Conservation (phyloP, 1,140 invertebrate genomes). For the Patella vulgata region DNA sequence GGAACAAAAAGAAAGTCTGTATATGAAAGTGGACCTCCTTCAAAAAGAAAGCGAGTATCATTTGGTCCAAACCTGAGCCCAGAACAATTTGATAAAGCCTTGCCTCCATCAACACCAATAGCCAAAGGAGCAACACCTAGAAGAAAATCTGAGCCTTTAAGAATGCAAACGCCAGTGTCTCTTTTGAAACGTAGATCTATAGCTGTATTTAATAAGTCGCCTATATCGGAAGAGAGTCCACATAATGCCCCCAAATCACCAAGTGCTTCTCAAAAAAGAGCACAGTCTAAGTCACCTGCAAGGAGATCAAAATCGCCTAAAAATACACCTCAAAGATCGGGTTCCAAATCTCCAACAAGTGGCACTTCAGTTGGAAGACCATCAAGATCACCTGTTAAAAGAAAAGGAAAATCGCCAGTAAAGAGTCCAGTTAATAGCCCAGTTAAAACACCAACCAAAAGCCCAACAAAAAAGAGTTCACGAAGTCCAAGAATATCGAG, state of each 20-base stretch:
- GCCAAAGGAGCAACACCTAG: constrained; percentile 63
- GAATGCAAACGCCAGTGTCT: constrained; percentile 19
- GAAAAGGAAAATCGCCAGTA: background rate
- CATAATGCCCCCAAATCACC: constrained; percentile 1
- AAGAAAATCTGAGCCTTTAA: constrained; percentile 26
- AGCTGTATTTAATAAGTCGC: constrained; percentile 5
- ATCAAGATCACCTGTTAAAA: too few species aligned
- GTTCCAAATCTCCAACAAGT: constrained; percentile 10
- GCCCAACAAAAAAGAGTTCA: background rate
- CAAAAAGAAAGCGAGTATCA: constrained; percentile 62
- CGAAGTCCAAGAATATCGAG: background rate
- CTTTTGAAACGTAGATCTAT: constrained; percentile 38
- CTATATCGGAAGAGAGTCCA: constrained; percentile 9
- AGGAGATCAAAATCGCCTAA: background rate
- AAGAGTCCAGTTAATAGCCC: constrained; percentile 23
- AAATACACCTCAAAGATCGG: constrained; percentile 14
- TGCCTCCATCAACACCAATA: constrained; percentile 67
- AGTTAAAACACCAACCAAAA: constrained; percentile 7
- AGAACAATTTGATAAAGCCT: constrained; percentile 66
- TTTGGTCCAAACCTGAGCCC: constrained; percentile 69
- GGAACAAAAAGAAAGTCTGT: constrained; percentile 46
- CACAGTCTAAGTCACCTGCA: constrained; percentile 5
- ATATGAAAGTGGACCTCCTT: constrained; percentile 22
- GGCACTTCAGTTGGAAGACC: constrained; percentile 1
- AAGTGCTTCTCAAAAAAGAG: too few species aligned